phyloP scores from a whole-genome alignment of 37 sponge, comb jelly and placozoan genomes.

The Bolinopsis microptera region DNA sequence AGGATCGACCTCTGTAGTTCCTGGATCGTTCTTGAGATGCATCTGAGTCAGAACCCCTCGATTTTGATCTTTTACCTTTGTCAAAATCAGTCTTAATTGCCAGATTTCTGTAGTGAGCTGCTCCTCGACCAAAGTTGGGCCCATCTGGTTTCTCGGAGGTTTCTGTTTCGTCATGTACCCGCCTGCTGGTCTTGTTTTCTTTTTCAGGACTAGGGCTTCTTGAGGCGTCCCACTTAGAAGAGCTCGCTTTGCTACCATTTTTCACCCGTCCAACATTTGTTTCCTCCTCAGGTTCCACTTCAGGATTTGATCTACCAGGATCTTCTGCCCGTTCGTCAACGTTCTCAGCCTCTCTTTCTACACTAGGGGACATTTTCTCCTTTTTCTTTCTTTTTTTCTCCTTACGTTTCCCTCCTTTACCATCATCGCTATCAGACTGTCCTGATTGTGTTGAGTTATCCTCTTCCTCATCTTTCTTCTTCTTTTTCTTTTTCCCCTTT shows the following conservation, averaged over 20 bases:
- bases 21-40: not conserved
- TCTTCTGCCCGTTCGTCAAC: not conserved
- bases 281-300: not conserved
- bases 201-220: constrained; percentile 26
- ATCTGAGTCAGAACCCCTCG: constrained; percentile 2
- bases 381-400: constrained; percentile 1
- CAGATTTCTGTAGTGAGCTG: constrained; percentile 17
- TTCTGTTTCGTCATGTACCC: not conserved
- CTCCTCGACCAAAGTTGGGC: constrained; percentile 5
- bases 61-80: not conserved
- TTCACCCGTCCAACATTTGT: not conserved
- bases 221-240: constrained; percentile 43
- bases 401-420: constrained; percentile 6
- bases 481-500: constrained; percentile 11
- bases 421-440: not conserved
- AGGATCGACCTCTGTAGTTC: not conserved
- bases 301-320: not conserved
- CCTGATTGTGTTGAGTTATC: not conserved
- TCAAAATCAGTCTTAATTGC: constrained; percentile 12
- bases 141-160: not conserved
- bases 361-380: not conserved
- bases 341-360: not conserved
- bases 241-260: not conserved
- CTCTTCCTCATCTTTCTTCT: not conserved
- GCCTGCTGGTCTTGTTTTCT: not conserved